Evolutionary conservation across 2,888 invertebrate genomes (phyloP), one percentile per base, ranked within the genome.

Genomic region (Disparrhopalites patrizii): DNA sequence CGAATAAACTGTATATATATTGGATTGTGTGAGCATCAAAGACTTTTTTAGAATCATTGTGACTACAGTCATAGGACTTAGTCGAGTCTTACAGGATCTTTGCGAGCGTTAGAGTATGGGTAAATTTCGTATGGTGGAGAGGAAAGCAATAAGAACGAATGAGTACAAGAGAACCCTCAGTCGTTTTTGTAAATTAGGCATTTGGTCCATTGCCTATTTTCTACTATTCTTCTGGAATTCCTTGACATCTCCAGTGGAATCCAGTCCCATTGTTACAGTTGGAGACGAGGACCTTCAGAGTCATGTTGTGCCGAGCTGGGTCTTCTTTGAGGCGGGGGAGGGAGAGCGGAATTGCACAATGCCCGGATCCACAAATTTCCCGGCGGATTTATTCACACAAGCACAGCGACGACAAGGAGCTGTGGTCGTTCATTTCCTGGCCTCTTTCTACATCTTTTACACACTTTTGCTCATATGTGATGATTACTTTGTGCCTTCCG

Each of bases 391-490:
- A 73, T 83, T 86, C 78, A 81, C 83, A 61, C 80, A 82, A 70
- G 77, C 81, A 64, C 81, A 83, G 72, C 80, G 85, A 64, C 80
- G 80, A 75, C 78, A 81, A 73, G 86, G 86, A 56, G 85, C 84
- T 31, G 80, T 86, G 50, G 79, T 84, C 36, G 78, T 85, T 66
- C 85, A 86, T 78, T 81, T 85, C 69, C 75, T 84, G 68, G 80
- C 83, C 31, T 82, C 85, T 15, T 78, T 84, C 69, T 86, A 86
- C 79, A 81, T 85, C 78, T 85, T 86, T 78, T 81, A 84, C 70
- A 85, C 83, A 30, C 80, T 86, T 75, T 85, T 85, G 58, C 81
- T 86, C 77, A 84, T 86, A 73, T 86, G 86, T 78, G 86, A 86
- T 77, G 84, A 84, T 76, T 86, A 85, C 78, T 86, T 86, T 78